Percentiles rank a stretch among this genome's conserved stretches.
Conservation (phyloP, 2,797 vertebrate species). For the Poliocrania exsul region DNA sequence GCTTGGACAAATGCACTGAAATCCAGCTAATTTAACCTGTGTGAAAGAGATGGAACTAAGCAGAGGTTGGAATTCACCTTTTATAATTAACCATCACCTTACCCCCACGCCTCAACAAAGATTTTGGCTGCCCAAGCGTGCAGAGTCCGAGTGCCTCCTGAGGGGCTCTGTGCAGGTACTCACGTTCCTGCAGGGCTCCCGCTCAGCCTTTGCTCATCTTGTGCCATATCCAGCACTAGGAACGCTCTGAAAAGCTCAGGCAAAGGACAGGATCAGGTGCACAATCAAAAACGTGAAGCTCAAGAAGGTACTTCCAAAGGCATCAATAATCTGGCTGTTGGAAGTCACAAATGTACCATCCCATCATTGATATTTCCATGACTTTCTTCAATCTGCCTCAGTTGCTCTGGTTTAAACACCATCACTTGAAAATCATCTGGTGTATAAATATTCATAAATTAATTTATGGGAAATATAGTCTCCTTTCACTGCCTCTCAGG, state of each 20-base stretch:
- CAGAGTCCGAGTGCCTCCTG: not conserved
- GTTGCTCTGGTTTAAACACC: not conserved
- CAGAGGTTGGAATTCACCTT: not conserved
- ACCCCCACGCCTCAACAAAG: not conserved
- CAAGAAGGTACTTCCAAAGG: not conserved
- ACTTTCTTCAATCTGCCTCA: not conserved
- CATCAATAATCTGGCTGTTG: not conserved
- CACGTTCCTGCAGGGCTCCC: not conserved
- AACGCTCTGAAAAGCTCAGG: not conserved
- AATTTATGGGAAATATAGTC: not conserved
- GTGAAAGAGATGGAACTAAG: not conserved
- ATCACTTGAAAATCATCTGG: conserved; percentile 15
- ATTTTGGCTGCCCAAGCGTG: not conserved
- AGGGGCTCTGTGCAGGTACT: not conserved
- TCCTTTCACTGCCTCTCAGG: conserved; percentile 25
- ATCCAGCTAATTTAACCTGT: not conserved
- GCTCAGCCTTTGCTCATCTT: not conserved
- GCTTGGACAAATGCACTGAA: not conserved
- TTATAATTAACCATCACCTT: not conserved
- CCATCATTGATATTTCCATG: not conserved
- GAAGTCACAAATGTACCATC: not conserved
- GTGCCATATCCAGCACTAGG: not conserved
- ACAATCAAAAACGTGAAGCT: not conserved
- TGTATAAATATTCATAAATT: conserved; percentile 38
- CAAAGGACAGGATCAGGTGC: not conserved